These are phyloP conservation scores for Panthera tigris DNA, from an alignment of 2,113 vertebrate species.

Conservation along the genomic window DNA sequence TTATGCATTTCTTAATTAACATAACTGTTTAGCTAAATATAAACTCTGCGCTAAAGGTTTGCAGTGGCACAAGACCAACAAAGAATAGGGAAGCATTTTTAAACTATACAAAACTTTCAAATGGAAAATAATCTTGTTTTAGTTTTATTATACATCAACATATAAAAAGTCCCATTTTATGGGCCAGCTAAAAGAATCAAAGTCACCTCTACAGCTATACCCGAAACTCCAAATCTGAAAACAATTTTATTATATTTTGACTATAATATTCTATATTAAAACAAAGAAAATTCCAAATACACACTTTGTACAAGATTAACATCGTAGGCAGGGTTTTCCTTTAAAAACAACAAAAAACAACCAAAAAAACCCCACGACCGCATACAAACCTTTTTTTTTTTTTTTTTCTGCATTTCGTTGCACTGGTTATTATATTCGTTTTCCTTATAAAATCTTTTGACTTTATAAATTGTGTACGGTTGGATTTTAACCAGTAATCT, in stretches of 20 bases:
- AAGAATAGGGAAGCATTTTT: conserved; percentile 87
- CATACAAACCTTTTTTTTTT: conserved; percentile 67
- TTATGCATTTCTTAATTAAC: conserved; percentile 88
- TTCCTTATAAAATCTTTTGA: conserved; percentile 83
- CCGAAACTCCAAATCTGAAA: conserved; percentile 85
- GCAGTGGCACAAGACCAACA: conserved; percentile 86
- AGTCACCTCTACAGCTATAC: conserved; percentile 85
- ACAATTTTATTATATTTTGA: conserved; percentile 86
- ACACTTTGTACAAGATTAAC: conserved; percentile 89
- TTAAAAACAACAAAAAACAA: conserved; percentile 49
- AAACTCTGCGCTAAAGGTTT: conserved; percentile 88
- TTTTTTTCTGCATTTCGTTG: conserved; percentile 76
- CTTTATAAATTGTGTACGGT: conserved; percentile 75
- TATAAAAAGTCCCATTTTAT: conserved; percentile 89
- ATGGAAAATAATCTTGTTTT: conserved; percentile 89
- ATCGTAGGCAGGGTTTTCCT: conserved; percentile 79
- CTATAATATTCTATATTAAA: conserved; percentile 88
- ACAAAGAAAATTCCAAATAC: conserved; percentile 87
- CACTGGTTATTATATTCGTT: conserved; percentile 74
- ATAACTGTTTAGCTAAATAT: conserved; percentile 88
- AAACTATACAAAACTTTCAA: conserved; percentile 89
- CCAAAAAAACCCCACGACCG: conserved; percentile 11
- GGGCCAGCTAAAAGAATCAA: conserved; percentile 87
- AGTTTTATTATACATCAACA: conserved; percentile 89
- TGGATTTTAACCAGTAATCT: conserved; percentile 82